phyloP scores from a whole-genome alignment of 2,888 invertebrate genomes.

The Oscheius myriophilus region DNA sequence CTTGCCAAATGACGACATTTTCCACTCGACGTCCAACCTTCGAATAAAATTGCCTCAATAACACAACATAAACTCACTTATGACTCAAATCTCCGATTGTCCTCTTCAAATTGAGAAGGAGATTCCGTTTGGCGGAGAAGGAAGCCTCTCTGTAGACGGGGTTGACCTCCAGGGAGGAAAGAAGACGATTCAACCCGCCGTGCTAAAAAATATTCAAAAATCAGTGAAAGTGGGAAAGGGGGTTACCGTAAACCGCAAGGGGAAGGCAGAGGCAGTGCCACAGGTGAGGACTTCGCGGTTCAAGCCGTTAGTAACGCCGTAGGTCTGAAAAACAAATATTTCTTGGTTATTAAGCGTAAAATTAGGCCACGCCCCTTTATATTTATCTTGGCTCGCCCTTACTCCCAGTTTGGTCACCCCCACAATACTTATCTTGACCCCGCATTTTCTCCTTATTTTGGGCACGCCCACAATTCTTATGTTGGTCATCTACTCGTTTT shows the following conservation, averaged over 20 bases:
- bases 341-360: too few species aligned
- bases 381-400: too few species aligned
- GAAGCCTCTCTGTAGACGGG: conserved; percentile 31
- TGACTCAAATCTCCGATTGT: conserved; percentile 62
- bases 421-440: too few species aligned
- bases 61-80: conserved; percentile 6
- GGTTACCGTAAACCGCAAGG: conserved; percentile 60
- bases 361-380: background rate
- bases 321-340: conserved; percentile 9
- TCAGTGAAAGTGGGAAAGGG: background rate
- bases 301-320: conserved; percentile 29
- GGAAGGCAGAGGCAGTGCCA: conserved; percentile 65
- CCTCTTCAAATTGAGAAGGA: conserved; percentile 51
- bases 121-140: conserved; percentile 55
- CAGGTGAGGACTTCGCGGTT: conserved; percentile 55
- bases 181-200: conserved; percentile 54
- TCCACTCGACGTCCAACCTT: conserved; percentile 64
- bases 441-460: too few species aligned
- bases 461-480: too few species aligned
- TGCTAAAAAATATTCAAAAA: conserved; percentile 42
- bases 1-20: conserved; percentile 52
- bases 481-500: too few species aligned
- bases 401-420: too few species aligned
- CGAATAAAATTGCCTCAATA: background rate
- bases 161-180: conserved; percentile 36